Base-by-base conservation (phyloP, 2,797 vertebrate species). In the Periophthalmus magnuspinnatus region DNA sequence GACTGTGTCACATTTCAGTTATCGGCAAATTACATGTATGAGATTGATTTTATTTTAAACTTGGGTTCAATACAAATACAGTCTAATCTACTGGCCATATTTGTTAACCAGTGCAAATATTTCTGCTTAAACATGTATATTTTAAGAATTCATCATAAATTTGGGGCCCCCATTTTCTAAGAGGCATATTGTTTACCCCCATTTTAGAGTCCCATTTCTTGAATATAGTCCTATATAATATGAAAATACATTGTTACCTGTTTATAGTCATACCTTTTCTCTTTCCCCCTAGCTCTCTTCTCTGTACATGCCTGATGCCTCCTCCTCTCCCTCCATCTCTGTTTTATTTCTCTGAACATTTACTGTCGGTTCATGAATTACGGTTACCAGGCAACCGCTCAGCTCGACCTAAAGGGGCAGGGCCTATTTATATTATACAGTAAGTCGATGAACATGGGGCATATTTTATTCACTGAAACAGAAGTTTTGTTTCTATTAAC, bases 351-450 rank as follows among this genome's bases (percentile, higher is more conserved):
- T 81, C 86, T 75, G 84, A 83, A 87, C 89, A 88, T 90, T 89
- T 89, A 89, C 82, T 90, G 86, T 84, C 72, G 59, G 82, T 33
- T 85, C 79, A 79, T 86, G 84, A 90, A 88, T 89, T 88, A 87
- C 82, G 85, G 88, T 89, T 88, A 83, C 89, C 71, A 81, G 78
- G 89, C 87, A 90, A 90, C 89, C 80, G 0, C 72, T 73, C 59
- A 75, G 82, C 74, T 87, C 82, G 76, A 77, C 71, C 81, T 81
- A 71, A 84, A 83, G 64, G 67, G 70, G 75, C 72, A 65, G 60
- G 57, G 69, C 56, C 17, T 24, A 21, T 45, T 22, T 47, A 38
- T 41, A 24, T 17, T 17, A 45, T 47, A 17, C 13, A 78, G 59
- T 33, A 75, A 38, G 41, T 32, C 65, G 21, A 45, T 24, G 45